These are phyloP conservation scores for Eupithecia insigniata DNA, from an alignment of 2,888 invertebrate species.

Conservation along the genomic window DNA sequence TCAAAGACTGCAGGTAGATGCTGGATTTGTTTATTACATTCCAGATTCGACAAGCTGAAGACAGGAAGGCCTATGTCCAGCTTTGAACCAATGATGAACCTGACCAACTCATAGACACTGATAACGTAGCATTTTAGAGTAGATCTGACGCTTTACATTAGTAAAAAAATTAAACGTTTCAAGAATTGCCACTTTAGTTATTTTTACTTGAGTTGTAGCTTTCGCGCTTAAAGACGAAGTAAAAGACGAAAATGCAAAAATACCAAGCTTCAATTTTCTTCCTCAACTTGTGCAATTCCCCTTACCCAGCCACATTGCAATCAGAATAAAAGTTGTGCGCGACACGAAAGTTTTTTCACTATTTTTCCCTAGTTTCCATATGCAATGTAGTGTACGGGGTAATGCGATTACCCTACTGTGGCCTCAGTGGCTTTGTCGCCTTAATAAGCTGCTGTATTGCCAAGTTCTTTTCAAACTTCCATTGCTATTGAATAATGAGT, in stretches of 20 bases:
- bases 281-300: conserved; percentile 6
- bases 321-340: conserved; percentile 38
- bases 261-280: conserved; percentile 4
- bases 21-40: too few relatives aligned
- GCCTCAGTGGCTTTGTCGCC: conserved; percentile 34
- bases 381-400: conserved; percentile 37
- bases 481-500: conserved; percentile 21
- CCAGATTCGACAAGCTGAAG: background rate
- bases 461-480: conserved; percentile 18
- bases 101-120: background rate
- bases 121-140: background rate
- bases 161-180: background rate
- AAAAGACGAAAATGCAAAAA: background rate
- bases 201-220: background rate
- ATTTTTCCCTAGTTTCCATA: conserved; percentile 41
- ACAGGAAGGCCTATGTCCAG: background rate
- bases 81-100: background rate
- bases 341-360: conserved; percentile 31
- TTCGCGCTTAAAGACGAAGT: background rate
- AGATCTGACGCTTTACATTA: background rate
- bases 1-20: background rate
- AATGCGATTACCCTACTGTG: conserved; percentile 40
- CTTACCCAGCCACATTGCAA: conserved; percentile 33
- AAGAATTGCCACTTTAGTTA: background rate
- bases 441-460: conserved; percentile 36